Conservation (phyloP, 2,888 invertebrate species). For the Malthinus seriepunctatus region DNA sequence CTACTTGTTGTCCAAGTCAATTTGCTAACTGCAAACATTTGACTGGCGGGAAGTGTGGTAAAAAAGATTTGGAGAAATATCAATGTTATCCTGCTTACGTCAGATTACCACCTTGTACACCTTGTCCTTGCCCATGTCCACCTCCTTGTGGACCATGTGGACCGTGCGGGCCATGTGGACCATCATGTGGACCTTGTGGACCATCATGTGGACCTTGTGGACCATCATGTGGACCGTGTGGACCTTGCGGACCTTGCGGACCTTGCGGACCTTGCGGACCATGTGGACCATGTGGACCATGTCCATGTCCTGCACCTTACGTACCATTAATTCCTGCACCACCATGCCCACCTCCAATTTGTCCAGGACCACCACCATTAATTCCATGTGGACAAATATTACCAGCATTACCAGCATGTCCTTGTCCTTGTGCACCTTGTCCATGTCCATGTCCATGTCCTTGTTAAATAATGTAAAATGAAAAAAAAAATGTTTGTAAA, state of each 20-base stretch:
- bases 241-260: conserved; percentile 47
- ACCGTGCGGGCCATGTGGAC: conserved; percentile 52
- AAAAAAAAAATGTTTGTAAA: background rate
- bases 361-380: conserved; percentile 27
- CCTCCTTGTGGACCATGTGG: conserved; percentile 53
- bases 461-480: background rate
- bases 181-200: conserved; percentile 42
- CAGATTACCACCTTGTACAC: conserved; percentile 27
- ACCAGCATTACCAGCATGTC: conserved; percentile 27
- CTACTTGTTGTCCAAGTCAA: conserved; percentile 60
- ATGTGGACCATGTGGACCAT: conserved; percentile 27
- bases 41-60: conserved; percentile 48
- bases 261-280: conserved; percentile 53
- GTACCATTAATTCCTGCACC: conserved; percentile 30
- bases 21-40: conserved; percentile 40
- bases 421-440: conserved; percentile 27
- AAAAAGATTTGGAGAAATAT: conserved; percentile 44
- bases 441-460: conserved; percentile 30
- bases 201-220: conserved; percentile 50
- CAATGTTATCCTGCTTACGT: conserved; percentile 41
- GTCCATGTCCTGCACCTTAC: conserved; percentile 22
- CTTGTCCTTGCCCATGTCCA: conserved; percentile 43
- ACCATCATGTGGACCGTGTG: conserved; percentile 55
- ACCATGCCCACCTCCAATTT: conserved; percentile 30
- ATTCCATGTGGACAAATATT: conserved; percentile 31